Base-by-base conservation (phyloP, 2,113 vertebrate genomes). In the Nothobranchius furzeri region DNA sequence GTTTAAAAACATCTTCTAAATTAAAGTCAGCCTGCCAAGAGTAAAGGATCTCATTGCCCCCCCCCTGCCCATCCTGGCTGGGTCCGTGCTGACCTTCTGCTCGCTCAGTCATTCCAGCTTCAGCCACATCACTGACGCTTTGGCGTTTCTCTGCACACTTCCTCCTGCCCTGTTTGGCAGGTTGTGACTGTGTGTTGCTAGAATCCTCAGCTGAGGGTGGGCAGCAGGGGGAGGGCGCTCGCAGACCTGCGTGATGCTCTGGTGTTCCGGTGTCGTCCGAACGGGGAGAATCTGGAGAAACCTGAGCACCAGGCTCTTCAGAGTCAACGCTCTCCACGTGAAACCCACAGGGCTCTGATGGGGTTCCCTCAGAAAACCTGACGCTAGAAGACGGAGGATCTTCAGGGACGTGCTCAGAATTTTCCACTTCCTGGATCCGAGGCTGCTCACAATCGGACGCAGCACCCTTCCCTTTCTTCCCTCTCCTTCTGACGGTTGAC, bases 1-100 rank as follows among this genome's bases (percentile, higher is more conserved):
- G 81, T 61, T 81, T 90, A 64, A 94, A 89, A 15, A 93, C 82
- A 51, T 93, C 92, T 12, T 93, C 92, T 6, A 92, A 86, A 50
- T 85, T 86, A 65, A 93, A 91, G 60, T 92, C 81, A 0, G 35
- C 47, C 81, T 91, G 85, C 92, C 91, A 93, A 47, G 90, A 73
- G 6, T 88, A 64, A 0, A 84, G 64, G 17, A 52, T 43, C 6
- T 30, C 2, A 15, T 4, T 1, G 17, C 40, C 12, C 0, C 0
- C 64, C 30, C 6, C 48, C 4, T 0, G 45, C 0, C 69, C 64
- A 13, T 62, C 69, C 14, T 46, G 74, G 15, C 37, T 15, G 12
- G 49, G 66, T 2, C 64, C 47, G 67, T 62, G 46, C 24, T 48
- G 68, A 37, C 15, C 35, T 0, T n/a, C 40, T 30, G 56, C 37